Percentiles rank a stretch among this genome's conserved stretches.
phyloP scores from a whole-genome alignment of 2,113 vertebrate species.

The Mesembrinibis cayennensis region DNA sequence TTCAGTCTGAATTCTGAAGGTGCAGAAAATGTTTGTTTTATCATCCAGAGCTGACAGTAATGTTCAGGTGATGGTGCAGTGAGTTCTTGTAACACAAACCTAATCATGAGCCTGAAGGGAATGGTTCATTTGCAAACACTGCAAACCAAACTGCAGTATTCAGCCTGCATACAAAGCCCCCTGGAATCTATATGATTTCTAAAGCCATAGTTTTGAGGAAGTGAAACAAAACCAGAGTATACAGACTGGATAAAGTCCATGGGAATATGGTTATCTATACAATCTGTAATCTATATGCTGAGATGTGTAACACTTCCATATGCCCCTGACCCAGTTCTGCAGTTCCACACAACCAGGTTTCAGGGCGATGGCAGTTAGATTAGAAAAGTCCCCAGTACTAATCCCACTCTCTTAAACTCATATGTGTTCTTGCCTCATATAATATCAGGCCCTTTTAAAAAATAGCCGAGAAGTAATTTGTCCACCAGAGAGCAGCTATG shows the following conservation, averaged over 20 bases:
- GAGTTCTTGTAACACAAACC: background rate
- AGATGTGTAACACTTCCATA: background rate
- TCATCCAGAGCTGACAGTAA: background rate
- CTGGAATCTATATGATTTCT: background rate
- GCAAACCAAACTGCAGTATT: background rate
- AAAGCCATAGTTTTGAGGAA: background rate
- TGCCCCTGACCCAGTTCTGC: background rate
- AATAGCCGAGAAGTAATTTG: background rate
- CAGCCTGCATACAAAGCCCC: background rate
- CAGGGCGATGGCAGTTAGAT: background rate
- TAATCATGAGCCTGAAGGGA: background rate
- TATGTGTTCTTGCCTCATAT: background rate
- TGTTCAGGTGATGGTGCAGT: background rate
- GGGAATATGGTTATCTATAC: background rate
- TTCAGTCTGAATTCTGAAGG: background rate
- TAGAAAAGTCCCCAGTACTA: background rate
- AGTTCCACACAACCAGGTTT: background rate
- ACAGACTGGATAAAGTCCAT: background rate
- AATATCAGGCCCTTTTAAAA: background rate
- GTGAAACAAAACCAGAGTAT: background rate
- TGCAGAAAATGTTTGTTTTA: background rate
- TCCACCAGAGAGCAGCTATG: background rate
- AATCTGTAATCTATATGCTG: background rate
- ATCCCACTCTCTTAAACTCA: background rate
- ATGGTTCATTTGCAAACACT: background rate